Conservation (phyloP, 2,113 vertebrate species). For the Nestor notabilis region DNA sequence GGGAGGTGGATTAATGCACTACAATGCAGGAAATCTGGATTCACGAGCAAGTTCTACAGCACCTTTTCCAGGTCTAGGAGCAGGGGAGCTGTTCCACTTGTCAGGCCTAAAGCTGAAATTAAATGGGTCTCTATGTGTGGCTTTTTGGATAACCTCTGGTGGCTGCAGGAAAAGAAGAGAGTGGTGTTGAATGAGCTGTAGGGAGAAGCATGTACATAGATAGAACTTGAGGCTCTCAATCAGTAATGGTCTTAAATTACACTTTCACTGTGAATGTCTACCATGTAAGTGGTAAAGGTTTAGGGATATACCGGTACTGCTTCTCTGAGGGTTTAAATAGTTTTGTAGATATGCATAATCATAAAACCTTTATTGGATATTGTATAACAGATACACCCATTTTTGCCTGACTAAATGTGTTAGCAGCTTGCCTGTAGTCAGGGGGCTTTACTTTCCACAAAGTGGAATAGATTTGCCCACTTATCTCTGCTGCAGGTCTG, state of each 20-base stretch:
- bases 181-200: background rate
- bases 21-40: background rate
- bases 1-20: accelerated
- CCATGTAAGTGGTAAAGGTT: accelerated
- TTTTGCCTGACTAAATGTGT: background rate
- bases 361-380: background rate
- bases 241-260: background rate
- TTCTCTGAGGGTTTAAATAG: background rate
- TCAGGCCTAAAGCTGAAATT: accelerated
- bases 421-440: background rate
- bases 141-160: background rate
- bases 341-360: background rate
- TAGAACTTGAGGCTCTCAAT: accelerated
- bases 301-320: background rate
- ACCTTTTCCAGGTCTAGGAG: background rate
- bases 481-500: background rate
- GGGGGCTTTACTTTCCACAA: background rate
- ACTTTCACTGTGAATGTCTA: accelerated
- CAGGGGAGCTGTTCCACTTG: accelerated
- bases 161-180: background rate
- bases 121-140: accelerated
- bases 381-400: no score
- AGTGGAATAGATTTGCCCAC: background rate
- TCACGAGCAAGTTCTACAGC: background rate
- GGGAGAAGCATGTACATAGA: accelerated